Percentiles rank a stretch among this genome's conserved stretches.
phyloP scores from a whole-genome alignment of 1,140 invertebrate genomes.

The Megalonaias nervosa region DNA sequence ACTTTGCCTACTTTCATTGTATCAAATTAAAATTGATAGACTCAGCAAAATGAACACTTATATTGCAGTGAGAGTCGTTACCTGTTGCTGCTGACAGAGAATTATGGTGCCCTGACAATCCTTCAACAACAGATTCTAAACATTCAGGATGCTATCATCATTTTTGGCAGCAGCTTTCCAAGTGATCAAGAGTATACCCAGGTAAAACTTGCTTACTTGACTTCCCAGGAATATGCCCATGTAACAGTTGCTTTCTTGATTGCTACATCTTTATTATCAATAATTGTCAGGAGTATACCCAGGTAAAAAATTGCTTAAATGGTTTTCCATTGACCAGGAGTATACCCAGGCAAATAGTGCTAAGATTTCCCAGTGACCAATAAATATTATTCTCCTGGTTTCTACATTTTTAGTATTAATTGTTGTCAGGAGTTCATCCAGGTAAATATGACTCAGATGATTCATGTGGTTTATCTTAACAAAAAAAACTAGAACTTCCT shows the following conservation, averaged over 20 bases:
- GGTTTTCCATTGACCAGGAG: too few relatives aligned
- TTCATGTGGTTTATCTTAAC: too few relatives aligned
- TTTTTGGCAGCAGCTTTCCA: slow-evolving; percentile 62
- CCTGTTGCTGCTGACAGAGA: slow-evolving; percentile 60
- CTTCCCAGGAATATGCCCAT: too few relatives aligned
- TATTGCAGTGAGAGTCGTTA: slow-evolving; percentile 59
- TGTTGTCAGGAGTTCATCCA: neutral
- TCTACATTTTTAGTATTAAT: too few relatives aligned
- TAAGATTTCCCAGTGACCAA: slow-evolving; percentile 35
- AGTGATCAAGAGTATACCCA: slow-evolving; percentile 62
- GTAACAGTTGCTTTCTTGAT: too few relatives aligned
- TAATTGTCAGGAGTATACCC: too few relatives aligned
- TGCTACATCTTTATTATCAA: too few relatives aligned
- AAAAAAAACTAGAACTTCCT: too few relatives aligned
- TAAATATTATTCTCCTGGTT: too few relatives aligned
- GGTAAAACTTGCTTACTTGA: slow-evolving; percentile 32
- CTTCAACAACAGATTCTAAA: slow-evolving; percentile 50
- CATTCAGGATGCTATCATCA: slow-evolving; percentile 37
- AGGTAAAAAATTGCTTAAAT: too few relatives aligned
- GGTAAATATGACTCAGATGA: slow-evolving; percentile 24
- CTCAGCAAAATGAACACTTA: neutral
- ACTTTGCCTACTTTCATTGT: neutral
- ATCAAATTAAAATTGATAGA: neutral
- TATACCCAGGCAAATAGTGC: slow-evolving; percentile 32
- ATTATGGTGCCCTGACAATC: slow-evolving; percentile 55